Percentiles rank a stretch among this genome's conserved stretches.
phyloP scores from a whole-genome alignment of 2,797 vertebrate species.

The Crypturellus tataupa region DNA sequence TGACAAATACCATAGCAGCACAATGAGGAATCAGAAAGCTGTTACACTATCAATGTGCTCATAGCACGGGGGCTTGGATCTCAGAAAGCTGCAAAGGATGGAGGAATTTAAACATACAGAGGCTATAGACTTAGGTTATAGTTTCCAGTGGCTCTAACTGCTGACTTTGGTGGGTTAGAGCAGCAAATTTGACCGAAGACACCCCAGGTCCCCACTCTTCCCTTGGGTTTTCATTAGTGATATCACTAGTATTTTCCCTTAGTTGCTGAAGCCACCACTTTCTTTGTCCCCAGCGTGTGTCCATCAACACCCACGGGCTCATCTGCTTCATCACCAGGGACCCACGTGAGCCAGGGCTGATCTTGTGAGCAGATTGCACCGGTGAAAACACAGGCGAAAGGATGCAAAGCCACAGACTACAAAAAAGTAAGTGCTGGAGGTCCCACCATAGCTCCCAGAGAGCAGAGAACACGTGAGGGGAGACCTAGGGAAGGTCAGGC shows the following conservation, averaged over 20 bases:
- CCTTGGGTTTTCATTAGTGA: rapidly evolving
- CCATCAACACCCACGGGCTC: background rate
- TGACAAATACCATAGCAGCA: background rate
- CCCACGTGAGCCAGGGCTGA: slow-evolving; percentile 29
- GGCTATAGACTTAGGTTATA: rapidly evolving
- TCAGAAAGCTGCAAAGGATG: background rate
- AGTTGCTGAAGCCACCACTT: background rate
- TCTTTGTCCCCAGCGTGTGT: background rate
- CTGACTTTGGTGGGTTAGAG: background rate
- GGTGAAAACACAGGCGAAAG: background rate
- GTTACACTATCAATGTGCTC: rapidly evolving
- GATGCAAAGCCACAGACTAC: background rate
- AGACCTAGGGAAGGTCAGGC: background rate
- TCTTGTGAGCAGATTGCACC: background rate
- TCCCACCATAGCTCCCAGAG: background rate
- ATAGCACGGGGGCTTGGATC: rapidly evolving
- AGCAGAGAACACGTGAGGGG: background rate
- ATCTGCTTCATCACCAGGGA: background rate
- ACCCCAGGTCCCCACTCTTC: background rate
- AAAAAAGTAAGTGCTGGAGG: background rate
- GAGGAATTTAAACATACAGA: background rate
- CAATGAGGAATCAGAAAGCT: background rate
- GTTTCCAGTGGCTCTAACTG: rapidly evolving
- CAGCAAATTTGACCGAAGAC: background rate
- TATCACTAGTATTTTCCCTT: background rate